A percentile compares a stretch with the other conserved stretches of the same genome.
phyloP scores from a whole-genome alignment of 2,797 vertebrate species.

The Aplochiton taeniatus region DNA sequence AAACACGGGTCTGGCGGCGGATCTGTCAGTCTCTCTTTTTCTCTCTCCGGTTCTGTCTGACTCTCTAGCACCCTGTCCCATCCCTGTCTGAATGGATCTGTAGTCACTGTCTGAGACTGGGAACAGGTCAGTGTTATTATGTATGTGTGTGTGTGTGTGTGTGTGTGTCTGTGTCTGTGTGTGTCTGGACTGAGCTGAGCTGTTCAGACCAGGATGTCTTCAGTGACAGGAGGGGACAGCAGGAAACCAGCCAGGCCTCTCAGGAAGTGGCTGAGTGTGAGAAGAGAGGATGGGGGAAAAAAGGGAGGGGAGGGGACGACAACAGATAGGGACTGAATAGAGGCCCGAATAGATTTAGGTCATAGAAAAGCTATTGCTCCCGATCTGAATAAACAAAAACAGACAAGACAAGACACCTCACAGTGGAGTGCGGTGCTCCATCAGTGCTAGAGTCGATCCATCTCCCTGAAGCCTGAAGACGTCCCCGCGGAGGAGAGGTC shows the following conservation, averaged over 20 bases:
- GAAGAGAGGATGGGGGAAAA: constrained; percentile 32
- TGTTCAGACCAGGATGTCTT: constrained; percentile 67
- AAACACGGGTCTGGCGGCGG: not conserved
- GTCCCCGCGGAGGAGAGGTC: no score
- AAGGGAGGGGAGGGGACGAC: constrained; percentile 36
- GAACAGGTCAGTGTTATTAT: constrained; percentile 16
- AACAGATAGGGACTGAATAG: constrained; percentile 20
- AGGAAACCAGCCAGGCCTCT: constrained; percentile 69
- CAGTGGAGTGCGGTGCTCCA: no score
- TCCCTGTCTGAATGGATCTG: not conserved
- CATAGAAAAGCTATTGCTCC: no score
- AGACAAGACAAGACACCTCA: no score
- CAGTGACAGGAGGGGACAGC: constrained; percentile 65
- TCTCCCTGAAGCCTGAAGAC: no score
- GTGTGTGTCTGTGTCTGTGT: constrained; percentile 6
- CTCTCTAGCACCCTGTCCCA: not conserved
- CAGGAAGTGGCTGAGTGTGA: constrained; percentile 67
- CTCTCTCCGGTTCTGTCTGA: not conserved
- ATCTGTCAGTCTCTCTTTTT: not conserved
- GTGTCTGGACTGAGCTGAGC: constrained; percentile 6
- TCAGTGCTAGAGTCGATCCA: no score
- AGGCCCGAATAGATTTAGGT: no score
- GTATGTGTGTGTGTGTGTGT: not conserved
- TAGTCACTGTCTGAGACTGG: not conserved
- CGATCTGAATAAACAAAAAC: no score